These are phyloP conservation scores for Saguinus imperator DNA, from an alignment of 2,113 vertebrate species.

Conservation along the genomic window DNA sequence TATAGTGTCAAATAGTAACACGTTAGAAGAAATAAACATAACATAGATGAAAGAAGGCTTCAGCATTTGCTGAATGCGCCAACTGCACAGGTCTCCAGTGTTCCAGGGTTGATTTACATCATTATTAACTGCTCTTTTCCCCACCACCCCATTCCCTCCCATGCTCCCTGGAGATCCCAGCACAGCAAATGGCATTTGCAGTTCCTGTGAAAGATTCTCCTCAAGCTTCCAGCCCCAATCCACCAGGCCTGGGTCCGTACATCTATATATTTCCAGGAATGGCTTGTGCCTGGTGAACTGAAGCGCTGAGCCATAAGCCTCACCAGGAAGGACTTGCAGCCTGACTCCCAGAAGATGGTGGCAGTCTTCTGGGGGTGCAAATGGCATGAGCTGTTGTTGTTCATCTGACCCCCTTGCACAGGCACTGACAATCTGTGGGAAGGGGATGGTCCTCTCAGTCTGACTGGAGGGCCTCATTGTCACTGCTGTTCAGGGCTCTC, in stretches of 20 bases:
- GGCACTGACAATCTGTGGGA: background rate
- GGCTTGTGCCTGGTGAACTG: background rate
- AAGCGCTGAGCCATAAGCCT: background rate
- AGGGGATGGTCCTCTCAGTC: fast-evolving
- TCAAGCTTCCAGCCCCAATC: background rate
- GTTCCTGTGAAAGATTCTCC: background rate
- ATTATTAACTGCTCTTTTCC: background rate
- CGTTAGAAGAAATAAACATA: slow-evolving; percentile 33
- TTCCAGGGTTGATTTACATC: background rate
- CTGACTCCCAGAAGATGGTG: background rate
- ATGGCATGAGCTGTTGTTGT: no score
- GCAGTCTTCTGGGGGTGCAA: background rate
- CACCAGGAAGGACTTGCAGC: background rate
- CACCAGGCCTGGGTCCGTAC: background rate
- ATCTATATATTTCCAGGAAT: background rate
- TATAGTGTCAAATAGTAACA: slow-evolving; percentile 36
- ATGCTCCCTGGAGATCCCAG: background rate
- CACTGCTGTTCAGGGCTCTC: background rate
- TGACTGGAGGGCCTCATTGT: background rate
- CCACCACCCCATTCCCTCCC: fast-evolving
- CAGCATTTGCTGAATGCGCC: background rate
- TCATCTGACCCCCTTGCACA: background rate
- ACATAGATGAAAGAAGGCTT: slow-evolving; percentile 5
- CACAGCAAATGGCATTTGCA: background rate
- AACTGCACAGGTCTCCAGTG: background rate